Evolutionary conservation across 2,113 vertebrate species (phyloP), one percentile per base, ranked within the genome.

Genomic region (Microtus montanus): DNA sequence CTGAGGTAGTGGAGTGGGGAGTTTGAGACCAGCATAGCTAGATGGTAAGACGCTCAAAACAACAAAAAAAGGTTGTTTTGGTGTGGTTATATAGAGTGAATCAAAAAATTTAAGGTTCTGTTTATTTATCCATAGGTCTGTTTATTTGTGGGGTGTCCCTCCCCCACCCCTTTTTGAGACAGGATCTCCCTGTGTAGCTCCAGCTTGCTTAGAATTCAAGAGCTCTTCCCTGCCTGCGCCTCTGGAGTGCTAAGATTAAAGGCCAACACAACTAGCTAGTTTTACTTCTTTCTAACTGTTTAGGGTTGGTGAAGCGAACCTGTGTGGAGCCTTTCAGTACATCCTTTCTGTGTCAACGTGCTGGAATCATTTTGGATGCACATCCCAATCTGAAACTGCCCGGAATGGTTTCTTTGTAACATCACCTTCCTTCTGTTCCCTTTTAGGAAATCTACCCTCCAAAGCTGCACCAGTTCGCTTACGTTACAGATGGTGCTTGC

Each of bases 371-470:
- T 54, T 52, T 5, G 28, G 70, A 35, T 64, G 35, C 24, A 44
- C 1, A 2, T 30, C 41, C 7, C 54, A 26, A 24, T 68, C 12
- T 54, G 11, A n/a, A 54, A 47, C 28, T 33, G 5, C 44, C 22
- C 30, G 64, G 35, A 30, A 6, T 63, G 58, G 14, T n/a, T 86
- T 74, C 74, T 71, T 70, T 44, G 61, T 68, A 70, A 79, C 24
- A 4, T 15, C 52, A 2, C 66, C 58, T 87, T 82, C 61, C 58
- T 84, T 91, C 9, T 70, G 35, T 35, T 64, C 0, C 89, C 47
- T 97, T 93, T 58, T 95, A 99, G 99, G 99, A 99, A 98, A 99
- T 99, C 95, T 99, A 99, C 95, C 99, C 99, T 96, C 99, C 99
- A 0, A 99, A 99, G 96, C 95, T 99, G 96, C 98, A 99, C 96